These are phyloP conservation scores for Siniperca chuatsi DNA, from an alignment of 2,113 vertebrate species.

Conservation along the genomic window DNA sequence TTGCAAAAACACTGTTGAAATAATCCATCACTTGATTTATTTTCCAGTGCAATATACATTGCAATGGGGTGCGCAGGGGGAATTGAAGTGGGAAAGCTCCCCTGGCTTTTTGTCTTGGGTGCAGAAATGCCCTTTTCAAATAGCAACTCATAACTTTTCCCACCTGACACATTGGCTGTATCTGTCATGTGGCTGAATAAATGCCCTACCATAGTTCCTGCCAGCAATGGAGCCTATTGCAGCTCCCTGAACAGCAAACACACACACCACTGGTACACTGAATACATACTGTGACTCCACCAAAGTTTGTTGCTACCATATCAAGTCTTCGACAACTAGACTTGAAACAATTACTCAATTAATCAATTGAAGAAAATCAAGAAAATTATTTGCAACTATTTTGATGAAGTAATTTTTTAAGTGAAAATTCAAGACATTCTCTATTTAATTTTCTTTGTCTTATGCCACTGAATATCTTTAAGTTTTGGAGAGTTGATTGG, in stretches of 20 bases:
- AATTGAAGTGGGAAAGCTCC: slow-evolving; percentile 14
- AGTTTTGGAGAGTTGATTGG: not conserved
- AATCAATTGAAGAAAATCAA: too few relatives aligned
- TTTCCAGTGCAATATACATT: slow-evolving; percentile 51
- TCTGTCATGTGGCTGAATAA: slow-evolving; percentile 38
- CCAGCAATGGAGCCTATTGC: not conserved
- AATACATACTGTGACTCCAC: not conserved
- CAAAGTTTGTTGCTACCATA: too few relatives aligned
- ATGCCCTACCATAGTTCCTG: slow-evolving; percentile 5
- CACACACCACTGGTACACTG: not conserved
- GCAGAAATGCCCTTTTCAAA: slow-evolving; percentile 45
- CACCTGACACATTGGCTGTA: not conserved
- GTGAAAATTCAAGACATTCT: not conserved
- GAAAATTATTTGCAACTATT: not conserved
- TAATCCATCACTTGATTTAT: slow-evolving; percentile 72
- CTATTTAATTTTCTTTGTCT: not conserved
- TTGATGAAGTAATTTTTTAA: not conserved
- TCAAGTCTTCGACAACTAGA: not conserved
- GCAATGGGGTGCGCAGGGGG: not conserved
- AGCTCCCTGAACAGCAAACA: slow-evolving; percentile 23
- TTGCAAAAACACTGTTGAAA: slow-evolving; percentile 41
- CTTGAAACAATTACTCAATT: not conserved
- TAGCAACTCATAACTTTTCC: slow-evolving; percentile 21
- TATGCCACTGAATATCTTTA: not conserved
- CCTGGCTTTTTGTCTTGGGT: slow-evolving; percentile 24